A percentile compares a stretch with the other conserved stretches of the same genome.
Evolutionary conservation across 2,888 invertebrate genomes (phyloP).

Genomic region (Drosophila ezoana): DNA sequence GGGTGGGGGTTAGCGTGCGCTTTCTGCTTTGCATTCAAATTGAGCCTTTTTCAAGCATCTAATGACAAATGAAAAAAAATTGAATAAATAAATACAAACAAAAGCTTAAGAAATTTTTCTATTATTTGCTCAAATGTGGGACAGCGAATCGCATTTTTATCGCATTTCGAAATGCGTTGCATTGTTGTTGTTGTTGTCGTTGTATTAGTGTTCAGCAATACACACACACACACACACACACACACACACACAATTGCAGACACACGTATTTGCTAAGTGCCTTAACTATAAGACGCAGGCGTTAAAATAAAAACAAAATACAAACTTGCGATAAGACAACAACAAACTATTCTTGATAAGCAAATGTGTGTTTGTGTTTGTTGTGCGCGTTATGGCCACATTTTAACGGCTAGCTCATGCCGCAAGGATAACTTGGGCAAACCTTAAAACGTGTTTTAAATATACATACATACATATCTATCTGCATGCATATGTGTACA

Average conservation of each 20-base stretch:
- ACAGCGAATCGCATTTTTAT: conserved; percentile 65
- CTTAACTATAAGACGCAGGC: conserved; percentile 55
- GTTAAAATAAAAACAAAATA: conserved; percentile 45
- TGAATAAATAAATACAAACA: conserved; percentile 39
- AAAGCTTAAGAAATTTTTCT: conserved; percentile 53
- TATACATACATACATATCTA: too few relatives aligned
- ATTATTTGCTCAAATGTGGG: conserved; percentile 63
- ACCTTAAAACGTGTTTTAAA: not conserved
- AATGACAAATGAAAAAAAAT: conserved; percentile 40
- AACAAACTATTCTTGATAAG: conserved; percentile 59
- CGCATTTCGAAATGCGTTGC: conserved; percentile 57
- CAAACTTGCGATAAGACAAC: conserved; percentile 66
- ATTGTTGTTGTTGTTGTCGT: conserved; percentile 28
- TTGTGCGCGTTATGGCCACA: not conserved
- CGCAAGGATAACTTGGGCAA: conserved; percentile 12
- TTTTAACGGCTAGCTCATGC: conserved; percentile 34
- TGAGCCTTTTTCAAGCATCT: conserved; percentile 31
- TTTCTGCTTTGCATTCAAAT: conserved; percentile 44
- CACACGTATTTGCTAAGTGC: conserved; percentile 44
- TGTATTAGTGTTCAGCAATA: conserved; percentile 5
- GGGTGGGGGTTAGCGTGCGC: conserved; percentile 15
- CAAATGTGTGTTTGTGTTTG: conserved; percentile 11
- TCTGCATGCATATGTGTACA: not conserved
- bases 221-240: conserved; percentile 13
- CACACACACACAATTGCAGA: conserved; percentile 11